Base-by-base conservation (phyloP, 1,140 invertebrate species). In the Zophobas morio region DNA sequence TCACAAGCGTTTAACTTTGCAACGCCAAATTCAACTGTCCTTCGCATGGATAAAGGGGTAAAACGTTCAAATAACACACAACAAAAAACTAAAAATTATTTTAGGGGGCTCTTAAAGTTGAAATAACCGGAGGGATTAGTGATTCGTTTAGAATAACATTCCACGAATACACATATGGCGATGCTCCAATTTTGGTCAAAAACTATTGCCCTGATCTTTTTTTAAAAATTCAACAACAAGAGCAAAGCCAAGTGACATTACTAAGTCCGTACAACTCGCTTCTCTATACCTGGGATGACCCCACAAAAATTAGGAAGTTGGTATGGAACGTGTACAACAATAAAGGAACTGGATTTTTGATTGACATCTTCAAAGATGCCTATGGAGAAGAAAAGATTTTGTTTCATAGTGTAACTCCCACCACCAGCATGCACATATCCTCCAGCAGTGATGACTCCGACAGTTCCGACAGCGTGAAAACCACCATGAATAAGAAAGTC, bases 251-350 rank as follows among this genome's bases (percentile, higher is more conserved):
- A 84, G 93, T 95, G 20, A 93, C 92, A 0, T 84, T 96, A 8
- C 85, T 96, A 33, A 94, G 92, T 85, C 94, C 94, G 0, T 91
- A 93, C 81, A 93, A 96, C 83, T 92, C 93, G 49, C 86, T 95
- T 75, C 83, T 96, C 3, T 96, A 96, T 84, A 96, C 95, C 0
- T 96, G 95, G 95, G 95, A 96, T 83, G 94, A 96, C 86, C 94
- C 94, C 0, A 90, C 90, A 1, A 90, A 92, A 75, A 89, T 92
- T 35, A 88, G 94, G 73, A 88, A 90, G 71, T 87, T 96, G 0
- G 88, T 94, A 54, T 96, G 95, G 94, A 96, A 95, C 84, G 90
- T 95, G 6, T 96, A 95, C 83, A 95, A 94, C 78, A 92, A 94
- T 80, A 94, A 94, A 82, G 91, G 90, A 33, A 89, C 90, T 76